Conservation (phyloP, 2,797 vertebrate species). For the Acanthopagrus latus region DNA sequence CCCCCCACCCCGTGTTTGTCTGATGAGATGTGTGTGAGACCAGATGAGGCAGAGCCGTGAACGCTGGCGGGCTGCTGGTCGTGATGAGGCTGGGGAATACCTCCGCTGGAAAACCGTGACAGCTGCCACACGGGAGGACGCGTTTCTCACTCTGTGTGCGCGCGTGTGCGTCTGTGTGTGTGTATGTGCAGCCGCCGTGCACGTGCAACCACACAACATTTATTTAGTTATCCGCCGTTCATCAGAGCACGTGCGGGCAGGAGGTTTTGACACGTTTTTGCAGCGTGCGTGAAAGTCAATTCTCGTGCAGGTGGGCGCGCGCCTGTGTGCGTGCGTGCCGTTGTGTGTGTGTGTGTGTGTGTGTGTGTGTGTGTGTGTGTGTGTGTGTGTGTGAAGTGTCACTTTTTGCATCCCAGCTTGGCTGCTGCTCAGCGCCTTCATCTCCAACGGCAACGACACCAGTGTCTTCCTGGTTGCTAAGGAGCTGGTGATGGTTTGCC, state of each 20-base stretch:
- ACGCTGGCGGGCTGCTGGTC: constrained; percentile 2
- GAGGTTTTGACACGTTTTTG: constrained; percentile 34
- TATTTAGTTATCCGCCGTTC: constrained; percentile 14
- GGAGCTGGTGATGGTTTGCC: constrained; percentile 65
- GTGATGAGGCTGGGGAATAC: constrained; percentile 70
- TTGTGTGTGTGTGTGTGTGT: not conserved
- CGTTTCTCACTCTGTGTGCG: constrained; percentile 34
- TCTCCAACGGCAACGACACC: constrained; percentile 52
- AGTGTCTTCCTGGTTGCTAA: constrained; percentile 68
- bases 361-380: not conserved
- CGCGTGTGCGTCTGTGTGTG: not conserved
- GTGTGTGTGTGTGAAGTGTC: not conserved
- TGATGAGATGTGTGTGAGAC: not conserved
- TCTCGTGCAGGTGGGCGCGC: constrained; percentile 17
- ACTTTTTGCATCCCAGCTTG: constrained; percentile 34
- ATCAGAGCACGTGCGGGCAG: constrained; percentile 22
- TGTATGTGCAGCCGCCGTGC: not conserved
- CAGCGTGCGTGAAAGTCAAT: constrained; percentile 22
- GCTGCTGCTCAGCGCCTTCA: constrained; percentile 18
- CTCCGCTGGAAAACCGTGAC: constrained; percentile 56
- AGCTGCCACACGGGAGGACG: constrained; percentile 46
- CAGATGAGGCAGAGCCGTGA: constrained; percentile 4
- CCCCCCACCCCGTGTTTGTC: not conserved
- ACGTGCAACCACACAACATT: not conserved
- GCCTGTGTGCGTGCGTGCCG: not conserved